Evolutionary conservation across 1,140 invertebrate genomes (phyloP).

Genomic region (Dendrolimus punctatus): DNA sequence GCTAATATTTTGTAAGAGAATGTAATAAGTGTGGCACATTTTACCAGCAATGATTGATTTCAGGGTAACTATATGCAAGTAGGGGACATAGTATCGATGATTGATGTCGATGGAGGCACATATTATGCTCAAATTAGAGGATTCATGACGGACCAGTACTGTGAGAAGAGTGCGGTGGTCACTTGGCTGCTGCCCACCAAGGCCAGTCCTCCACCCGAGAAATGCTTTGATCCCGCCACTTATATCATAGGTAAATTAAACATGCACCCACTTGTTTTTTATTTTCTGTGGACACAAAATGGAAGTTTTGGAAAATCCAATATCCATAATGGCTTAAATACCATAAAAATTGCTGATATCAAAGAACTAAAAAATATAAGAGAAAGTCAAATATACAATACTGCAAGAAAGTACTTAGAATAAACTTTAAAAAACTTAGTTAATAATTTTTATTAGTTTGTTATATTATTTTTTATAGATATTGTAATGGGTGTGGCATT

Average conservation of each 20-base stretch:
- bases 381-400: not conserved
- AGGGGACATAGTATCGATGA: constrained; percentile 92
- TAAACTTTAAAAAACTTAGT: too few relatives aligned
- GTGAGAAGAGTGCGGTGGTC: constrained; percentile 94
- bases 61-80: constrained; percentile 89
- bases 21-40: too few relatives aligned
- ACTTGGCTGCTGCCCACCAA: constrained; percentile 93
- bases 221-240: constrained; percentile 90
- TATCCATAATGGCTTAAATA: not conserved
- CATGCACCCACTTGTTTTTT: too few relatives aligned
- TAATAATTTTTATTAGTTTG: too few relatives aligned
- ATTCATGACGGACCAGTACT: constrained; percentile 92
- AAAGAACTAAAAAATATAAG: not conserved
- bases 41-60: constrained; percentile 10
- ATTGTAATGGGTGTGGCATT: too few relatives aligned
- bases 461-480: too few relatives aligned
- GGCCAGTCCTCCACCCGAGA: constrained; percentile 82
- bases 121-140: constrained; percentile 94
- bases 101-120: constrained; percentile 82
- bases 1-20: too few relatives aligned
- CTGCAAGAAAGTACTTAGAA: too few relatives aligned
- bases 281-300: too few relatives aligned
- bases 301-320: constrained; percentile 3
- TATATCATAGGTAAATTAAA: constrained; percentile 83
- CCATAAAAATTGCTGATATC: not conserved